Base-by-base conservation (phyloP, 2,888 invertebrate genomes). In the Congeria kusceri region DNA sequence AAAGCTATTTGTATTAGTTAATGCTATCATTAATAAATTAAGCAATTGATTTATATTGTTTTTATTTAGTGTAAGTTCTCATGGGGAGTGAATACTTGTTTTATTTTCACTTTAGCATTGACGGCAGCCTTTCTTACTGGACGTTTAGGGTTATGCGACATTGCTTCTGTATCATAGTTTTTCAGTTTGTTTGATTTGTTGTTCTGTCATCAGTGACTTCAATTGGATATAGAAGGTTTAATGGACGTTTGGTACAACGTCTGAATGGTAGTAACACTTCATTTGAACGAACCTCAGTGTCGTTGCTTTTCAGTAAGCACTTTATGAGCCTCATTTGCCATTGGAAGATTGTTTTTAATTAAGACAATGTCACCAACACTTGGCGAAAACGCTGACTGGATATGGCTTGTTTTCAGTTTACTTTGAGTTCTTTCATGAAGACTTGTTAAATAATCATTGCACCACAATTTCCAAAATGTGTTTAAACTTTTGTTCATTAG, bases 371-470 rank as follows among this genome's bases (percentile, higher is more conserved):
- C 65, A 18, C 23, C 32, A 28, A 32, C 32, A 15, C 23, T 1
- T 29, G 53, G 5, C 29, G 28, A 15, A 2, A 18, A 29, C 15
- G 18, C 4, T 18, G 65, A 32, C 5, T 53, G 15, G 15, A 61
- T 61, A 7, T 29, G 28, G 18, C 53, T 56, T 13, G 28, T 7
- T 28, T 63, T 56, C 3, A 68, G 47, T 46, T 18, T 53, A 3
- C 18, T 47, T 28, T 62, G 39, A 39, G 59, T 61, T 61, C 65
- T 29, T 66, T 70, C 70, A 23, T 61, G 64, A 3, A 76, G 44
- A 32, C 66, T 65, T 1, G 65, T 49, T 27, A 76, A 27, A 39
- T 70, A 70, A 18, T 70, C 65, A 49, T 76, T 70, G 20, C 77
- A 18, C 61, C 77, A 71, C 7, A 58, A 46, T 62, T 66, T 62